Base-by-base conservation (phyloP, 1,140 invertebrate species). In the Bombus superbus region DNA sequence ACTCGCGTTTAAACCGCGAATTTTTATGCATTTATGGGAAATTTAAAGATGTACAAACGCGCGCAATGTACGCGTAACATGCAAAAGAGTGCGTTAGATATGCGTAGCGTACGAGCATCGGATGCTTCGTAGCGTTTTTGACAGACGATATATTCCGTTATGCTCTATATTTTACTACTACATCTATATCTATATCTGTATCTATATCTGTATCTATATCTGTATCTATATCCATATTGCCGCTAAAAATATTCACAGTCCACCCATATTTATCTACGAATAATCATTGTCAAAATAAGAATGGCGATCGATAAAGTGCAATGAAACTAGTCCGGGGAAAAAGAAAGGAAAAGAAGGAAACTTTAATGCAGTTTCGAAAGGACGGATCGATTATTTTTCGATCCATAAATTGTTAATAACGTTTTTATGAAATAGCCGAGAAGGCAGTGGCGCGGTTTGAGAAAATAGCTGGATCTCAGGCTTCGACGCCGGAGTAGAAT, bases 401-500 rank as follows among this genome's bases (percentile, higher is more conserved):
- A 32, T 40, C 22, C 53, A 53, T 47, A 62, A 62, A 62, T 62
- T 62, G 28, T n/a, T n/a, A 35, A 40, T 40, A 38, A 32, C 42
- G 35, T 80, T 80, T 73, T 85, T 80, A 80, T 85, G 73, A 73
- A 80, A 80, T 62, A 72, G 25, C 38, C 15, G 5, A 13, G 38
- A n/a, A 47, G 53, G 57, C n/a, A 18, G 32, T 6, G 35, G 25
- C n/a, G 64, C 35, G 62, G 44, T 18, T 28, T 0, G 11, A n/a
- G 40, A 83, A n/a, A 69, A 69, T 71, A 42, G 18, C 18, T 53
- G 47, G 47, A 47, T 42, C 77, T 35, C 68, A 44, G 42, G 4
- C 64, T 35, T 18, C 38, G 42, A 74, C 32, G 25, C 15, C 18
- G 62, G 3, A n/a, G 38, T 22, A 18, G 15, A 6, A 68, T 68